A percentile compares a stretch with the other conserved stretches of the same genome.
Conservation (phyloP, 30 jellyfish, hydroid and myxozoan species). For the Aurelia coerulea region DNA sequence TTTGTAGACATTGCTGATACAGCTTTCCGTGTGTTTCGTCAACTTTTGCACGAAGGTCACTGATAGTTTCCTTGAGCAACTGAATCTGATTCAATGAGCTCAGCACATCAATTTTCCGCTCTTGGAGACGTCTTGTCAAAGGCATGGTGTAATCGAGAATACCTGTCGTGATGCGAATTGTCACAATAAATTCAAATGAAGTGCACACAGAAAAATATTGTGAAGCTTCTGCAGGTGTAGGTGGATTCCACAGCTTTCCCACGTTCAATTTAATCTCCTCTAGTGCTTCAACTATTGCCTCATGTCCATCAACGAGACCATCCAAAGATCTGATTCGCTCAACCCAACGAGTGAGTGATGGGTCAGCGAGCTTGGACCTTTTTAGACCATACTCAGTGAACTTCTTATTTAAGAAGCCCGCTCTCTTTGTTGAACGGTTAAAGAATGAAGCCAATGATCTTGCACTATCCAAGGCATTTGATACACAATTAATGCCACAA, state of each 20-base stretch:
- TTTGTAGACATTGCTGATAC: background rate
- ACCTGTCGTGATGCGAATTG: background rate
- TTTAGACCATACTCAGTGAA: constrained; percentile 3
- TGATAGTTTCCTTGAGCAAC: background rate
- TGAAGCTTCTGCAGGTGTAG: constrained; percentile 38
- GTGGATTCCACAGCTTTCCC: constrained; percentile 3
- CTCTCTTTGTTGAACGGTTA: constrained; percentile 34
- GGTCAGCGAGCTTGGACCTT: constrained; percentile 34
- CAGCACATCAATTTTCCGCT: constrained; percentile 15
- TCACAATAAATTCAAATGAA: constrained; percentile 4
- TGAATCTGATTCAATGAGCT: constrained; percentile 5
- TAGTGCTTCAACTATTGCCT: constrained; percentile 32
- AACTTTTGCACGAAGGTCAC: constrained; percentile 5
- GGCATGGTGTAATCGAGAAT: constrained; percentile 26
- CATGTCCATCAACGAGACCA: constrained; percentile 33
- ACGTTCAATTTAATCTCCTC: constrained; percentile 41
- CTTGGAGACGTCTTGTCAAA: constrained; percentile 18
- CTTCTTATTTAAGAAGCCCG: constrained; percentile 5
- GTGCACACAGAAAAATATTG: constrained; percentile 18
- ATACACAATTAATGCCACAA: background rate
- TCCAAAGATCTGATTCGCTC: constrained; percentile 38
- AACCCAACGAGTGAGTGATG: constrained; percentile 58
- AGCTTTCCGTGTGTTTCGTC: background rate
- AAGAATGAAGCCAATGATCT: constrained; percentile 18
- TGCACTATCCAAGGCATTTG: constrained; percentile 19